Base-by-base conservation (phyloP, 2,113 vertebrate species). In the Pedionomus torquatus region DNA sequence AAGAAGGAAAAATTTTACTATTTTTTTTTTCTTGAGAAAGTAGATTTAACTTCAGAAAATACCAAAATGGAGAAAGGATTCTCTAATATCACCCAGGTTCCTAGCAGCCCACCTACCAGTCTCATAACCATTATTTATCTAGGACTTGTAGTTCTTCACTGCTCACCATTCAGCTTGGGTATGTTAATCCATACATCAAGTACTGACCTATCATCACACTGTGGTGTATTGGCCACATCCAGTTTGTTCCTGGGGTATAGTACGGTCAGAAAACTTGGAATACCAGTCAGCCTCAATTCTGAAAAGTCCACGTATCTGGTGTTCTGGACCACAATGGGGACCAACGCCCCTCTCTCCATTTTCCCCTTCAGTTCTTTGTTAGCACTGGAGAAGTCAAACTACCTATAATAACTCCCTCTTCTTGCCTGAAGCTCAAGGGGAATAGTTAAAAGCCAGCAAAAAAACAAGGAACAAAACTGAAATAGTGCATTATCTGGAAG, bases 31-130 rank as follows among this genome's bases (percentile, higher is more conserved):
- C 30, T 43, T 21, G 28, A 66, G 17, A 57, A 90, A 85, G 21
- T 3, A 82, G 7, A 54, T 70, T 83, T 83, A 63, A 10, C 41
- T 77, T 87, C 74, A 58, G 13, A 90, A 78, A 9, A 3, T 21
- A 58, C 3, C 17, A 72, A 65, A 87, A 61, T 5, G 13, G 46
- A 87, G 13, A 88, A 81, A 52, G 18, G 24, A 65, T 64, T 87
- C 26, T 70, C 18, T 33, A 74, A 1, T 26, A 48, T 13, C 21
- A 83, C 30, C 37, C 24, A 49, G 21, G 2, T 49, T 89, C 26
- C 41, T 33, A 82, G 51, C 1, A 5, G 26, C 69, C 7, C 20
- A 55, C 7, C 3, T 28, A 31, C 0, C 0, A 48, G 15, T 63
- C 37, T 60, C 28, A 33, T 14, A 52, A 69, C 15, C 31, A 17